phyloP scores from a whole-genome alignment of 1,140 invertebrate genomes.

The Tenebrio molitor region DNA sequence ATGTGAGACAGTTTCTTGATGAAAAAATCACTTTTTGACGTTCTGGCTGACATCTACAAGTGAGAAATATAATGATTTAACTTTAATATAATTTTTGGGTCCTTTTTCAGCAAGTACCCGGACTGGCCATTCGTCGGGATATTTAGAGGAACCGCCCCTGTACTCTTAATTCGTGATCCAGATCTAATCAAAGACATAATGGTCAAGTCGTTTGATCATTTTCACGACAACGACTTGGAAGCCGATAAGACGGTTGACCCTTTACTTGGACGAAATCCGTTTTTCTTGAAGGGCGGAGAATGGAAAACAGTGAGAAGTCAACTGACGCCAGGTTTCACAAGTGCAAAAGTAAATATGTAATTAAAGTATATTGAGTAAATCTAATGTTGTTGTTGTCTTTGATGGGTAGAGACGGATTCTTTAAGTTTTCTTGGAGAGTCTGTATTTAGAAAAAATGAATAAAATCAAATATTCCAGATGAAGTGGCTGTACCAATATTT shows the following conservation, averaged over 20 bases:
- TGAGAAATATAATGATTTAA: too few relatives aligned
- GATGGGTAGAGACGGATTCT: too few relatives aligned
- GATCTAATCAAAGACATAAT: constrained; percentile 66
- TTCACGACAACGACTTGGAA: constrained; percentile 64
- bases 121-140: constrained; percentile 58
- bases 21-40: constrained; percentile 15
- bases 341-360: constrained; percentile 61
- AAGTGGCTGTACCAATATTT: constrained; percentile 57
- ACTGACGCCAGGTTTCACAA: constrained; percentile 65
- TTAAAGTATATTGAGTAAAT: background rate
- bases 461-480: constrained; percentile 60
- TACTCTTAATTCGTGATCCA: constrained; percentile 64
- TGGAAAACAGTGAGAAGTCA: constrained; percentile 65
- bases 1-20: constrained; percentile 50
- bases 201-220: constrained; percentile 67
- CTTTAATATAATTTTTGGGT: too few relatives aligned
- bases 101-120: constrained; percentile 54
- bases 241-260: constrained; percentile 63
- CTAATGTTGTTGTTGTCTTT: background rate
- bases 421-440: too few relatives aligned
- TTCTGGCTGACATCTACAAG: constrained; percentile 50
- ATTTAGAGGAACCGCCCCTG: constrained; percentile 57
- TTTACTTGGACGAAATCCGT: constrained; percentile 62
- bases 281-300: constrained; percentile 59
- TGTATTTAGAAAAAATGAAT: too few relatives aligned